Base-by-base conservation (phyloP, 2,888 invertebrate genomes). In the Corythucha ciliata region DNA sequence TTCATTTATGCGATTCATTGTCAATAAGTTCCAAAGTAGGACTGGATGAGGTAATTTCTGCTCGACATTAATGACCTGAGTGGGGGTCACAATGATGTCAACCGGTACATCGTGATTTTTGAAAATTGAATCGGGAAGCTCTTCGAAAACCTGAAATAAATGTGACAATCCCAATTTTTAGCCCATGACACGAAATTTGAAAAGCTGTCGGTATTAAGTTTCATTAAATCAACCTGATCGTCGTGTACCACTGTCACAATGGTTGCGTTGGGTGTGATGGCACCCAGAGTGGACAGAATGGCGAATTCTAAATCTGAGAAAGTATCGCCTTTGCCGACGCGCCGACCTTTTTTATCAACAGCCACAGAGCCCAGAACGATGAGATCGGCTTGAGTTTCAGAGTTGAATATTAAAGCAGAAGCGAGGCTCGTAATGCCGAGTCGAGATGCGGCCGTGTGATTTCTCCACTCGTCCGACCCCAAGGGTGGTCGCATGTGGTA, bases 291-390 rank as follows among this genome's bases (percentile, higher is more conserved):
- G 68, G 76, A 76, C 71, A 89, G 77, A 65, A 88, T 76, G 2
- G 83, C 88, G 68, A 81, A 87, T 68, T 89, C 88, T 63, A 90
- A 70, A 67, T 90, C 90, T 26, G 84, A 83, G 67, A 82, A 89
- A 7, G 89, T 90, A 70, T 83, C 80, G 44, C 90, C 90, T 68
- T 88, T 87, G 25, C 90, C 90, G 66, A 91, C 84, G 61, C 89
- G 80, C 62, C 79, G 78, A 14, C 88, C 73, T 64, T 83, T 78
- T 61, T 76, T 79, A 48, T 87, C 86, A 18, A 90, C 89, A 10
- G 87, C 85, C 20, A 90, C 87, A 2, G 87, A 87, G 21, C 90
- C 90, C 67, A 88, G 74, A 37, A 91, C 78, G 22, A 90, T 75
- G 60, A 90, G 68, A 65, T 91, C 89, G 52, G 89, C 74, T 62